Evolutionary conservation across 2,113 vertebrate genomes (phyloP).

Genomic region (Zosterops hypoxanthus): DNA sequence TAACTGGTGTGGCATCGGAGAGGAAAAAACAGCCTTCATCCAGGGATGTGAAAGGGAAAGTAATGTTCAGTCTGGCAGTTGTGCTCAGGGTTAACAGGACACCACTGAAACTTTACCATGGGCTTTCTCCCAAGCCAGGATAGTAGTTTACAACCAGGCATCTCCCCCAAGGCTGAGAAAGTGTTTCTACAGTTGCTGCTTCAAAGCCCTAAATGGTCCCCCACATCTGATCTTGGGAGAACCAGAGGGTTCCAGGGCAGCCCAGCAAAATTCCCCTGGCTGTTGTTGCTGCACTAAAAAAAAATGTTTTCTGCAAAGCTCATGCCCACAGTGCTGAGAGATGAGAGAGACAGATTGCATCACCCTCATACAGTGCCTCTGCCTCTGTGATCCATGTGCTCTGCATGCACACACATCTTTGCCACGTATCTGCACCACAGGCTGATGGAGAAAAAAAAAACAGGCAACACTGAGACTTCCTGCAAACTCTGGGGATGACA

Average conservation of each 20-base stretch:
- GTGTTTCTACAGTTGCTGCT: neutral
- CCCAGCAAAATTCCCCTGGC: neutral
- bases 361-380: neutral
- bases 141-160: neutral
- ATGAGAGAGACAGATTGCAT: neutral
- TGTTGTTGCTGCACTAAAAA: neutral
- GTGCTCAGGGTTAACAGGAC: neutral
- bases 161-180: neutral
- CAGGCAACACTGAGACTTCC: neutral
- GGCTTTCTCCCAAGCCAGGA: neutral
- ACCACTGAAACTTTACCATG: neutral
- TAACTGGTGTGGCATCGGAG: fast-evolving
- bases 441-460: too few species aligned
- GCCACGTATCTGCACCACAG: neutral
- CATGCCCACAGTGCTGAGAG: neutral
- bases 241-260: fast-evolving
- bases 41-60: neutral
- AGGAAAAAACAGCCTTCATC: neutral
- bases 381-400: neutral
- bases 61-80: neutral
- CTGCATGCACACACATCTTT: neutral
- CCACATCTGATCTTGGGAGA: neutral
- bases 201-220: fast-evolving
- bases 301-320: neutral
- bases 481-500: neutral